Evolutionary conservation across 1,140 invertebrate genomes (phyloP).

Genomic region (Bathynomus jamesi): DNA sequence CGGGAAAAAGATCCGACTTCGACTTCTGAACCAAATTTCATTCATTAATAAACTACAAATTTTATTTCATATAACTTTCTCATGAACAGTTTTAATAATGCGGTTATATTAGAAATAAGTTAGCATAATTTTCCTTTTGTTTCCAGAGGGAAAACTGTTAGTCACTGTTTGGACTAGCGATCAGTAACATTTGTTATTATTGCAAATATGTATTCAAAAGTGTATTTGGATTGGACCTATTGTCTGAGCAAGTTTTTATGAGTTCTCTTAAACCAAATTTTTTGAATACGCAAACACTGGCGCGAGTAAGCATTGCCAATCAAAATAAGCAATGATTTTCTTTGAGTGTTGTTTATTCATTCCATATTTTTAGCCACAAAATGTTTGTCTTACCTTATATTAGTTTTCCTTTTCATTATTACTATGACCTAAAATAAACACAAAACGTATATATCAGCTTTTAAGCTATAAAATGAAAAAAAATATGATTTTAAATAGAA

Average conservation of each 20-base stretch:
- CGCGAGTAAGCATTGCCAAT: background rate
- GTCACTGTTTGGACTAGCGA: background rate
- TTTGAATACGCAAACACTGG: background rate
- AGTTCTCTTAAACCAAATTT: background rate
- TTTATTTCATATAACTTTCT: background rate
- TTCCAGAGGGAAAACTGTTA: background rate
- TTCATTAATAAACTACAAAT: too few relatives aligned
- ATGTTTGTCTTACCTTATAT: background rate
- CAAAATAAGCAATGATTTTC: conserved; percentile 1
- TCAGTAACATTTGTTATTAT: conserved; percentile 1
- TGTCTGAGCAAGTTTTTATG: background rate
- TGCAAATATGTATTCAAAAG: conserved; percentile 1
- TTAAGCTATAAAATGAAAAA: too few relatives aligned
- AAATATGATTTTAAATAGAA: too few relatives aligned
- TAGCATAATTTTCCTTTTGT: background rate
- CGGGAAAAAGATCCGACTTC: background rate
- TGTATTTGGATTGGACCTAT: background rate
- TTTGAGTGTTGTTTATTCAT: background rate
- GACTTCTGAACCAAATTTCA: too few relatives aligned
- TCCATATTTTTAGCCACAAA: background rate
- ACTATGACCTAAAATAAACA: background rate
- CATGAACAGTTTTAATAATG: background rate
- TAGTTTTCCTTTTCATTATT: conserved; percentile 1
- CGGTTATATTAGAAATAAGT: background rate
- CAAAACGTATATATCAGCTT: too few relatives aligned